phyloP scores from a whole-genome alignment of 2,113 vertebrate species.

The Corythaeola cristata region DNA sequence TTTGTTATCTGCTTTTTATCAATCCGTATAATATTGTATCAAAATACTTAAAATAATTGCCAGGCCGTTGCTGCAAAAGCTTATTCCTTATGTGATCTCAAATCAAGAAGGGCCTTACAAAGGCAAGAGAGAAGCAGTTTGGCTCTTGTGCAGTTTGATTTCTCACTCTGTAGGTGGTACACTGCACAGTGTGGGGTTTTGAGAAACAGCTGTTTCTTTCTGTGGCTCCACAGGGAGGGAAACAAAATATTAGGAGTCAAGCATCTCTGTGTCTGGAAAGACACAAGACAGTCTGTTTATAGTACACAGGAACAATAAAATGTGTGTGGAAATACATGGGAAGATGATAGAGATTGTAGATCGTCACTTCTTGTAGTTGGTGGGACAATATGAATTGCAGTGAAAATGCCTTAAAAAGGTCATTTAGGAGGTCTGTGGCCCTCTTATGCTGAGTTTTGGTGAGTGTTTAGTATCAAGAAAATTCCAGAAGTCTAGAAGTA shows the following conservation, averaged over 20 bases:
- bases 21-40: neutral
- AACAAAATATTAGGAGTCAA: neutral
- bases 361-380: neutral
- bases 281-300: neutral
- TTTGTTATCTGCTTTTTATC: neutral
- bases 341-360: neutral
- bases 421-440: neutral
- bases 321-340: neutral
- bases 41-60: neutral
- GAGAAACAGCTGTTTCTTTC: neutral
- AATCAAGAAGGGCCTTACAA: neutral
- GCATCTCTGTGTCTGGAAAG: neutral
- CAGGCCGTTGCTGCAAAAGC: neutral
- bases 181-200: neutral
- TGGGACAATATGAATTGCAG: neutral
- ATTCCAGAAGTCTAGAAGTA: neutral
- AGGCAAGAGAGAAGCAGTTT: neutral
- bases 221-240: neutral
- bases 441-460: neutral
- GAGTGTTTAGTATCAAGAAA: neutral
- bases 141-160: neutral
- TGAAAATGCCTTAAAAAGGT: neutral
- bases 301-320: neutral
- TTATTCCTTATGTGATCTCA: neutral
- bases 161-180: neutral